Conservation (phyloP, 2,113 vertebrate genomes). For the Callipepla californica region DNA sequence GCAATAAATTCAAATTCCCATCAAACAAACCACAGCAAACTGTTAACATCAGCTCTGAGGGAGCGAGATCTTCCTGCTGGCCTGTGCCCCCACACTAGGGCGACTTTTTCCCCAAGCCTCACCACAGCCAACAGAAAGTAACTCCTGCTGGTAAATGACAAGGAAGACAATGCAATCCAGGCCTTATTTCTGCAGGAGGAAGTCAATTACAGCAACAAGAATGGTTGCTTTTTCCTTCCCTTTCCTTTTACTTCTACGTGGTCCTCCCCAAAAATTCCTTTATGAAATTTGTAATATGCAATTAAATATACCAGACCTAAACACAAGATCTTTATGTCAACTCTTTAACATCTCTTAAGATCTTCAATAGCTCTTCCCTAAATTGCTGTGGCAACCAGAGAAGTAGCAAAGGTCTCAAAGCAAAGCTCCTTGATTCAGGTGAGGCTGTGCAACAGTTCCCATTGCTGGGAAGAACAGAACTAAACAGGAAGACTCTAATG, state of each 20-base stretch:
- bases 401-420: neutral
- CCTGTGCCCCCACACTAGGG: neutral
- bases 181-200: neutral
- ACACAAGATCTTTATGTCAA: neutral
- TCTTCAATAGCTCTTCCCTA: neutral
- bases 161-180: neutral
- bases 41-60: neutral
- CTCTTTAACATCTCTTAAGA: neutral
- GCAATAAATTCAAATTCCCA: constrained; percentile 27
- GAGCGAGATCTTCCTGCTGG: neutral
- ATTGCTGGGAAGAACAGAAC: neutral
- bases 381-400: neutral
- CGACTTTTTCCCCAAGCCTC: neutral
- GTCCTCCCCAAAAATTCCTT: neutral
- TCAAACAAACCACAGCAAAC: neutral
- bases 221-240: neutral
- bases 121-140: neutral
- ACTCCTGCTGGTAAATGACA: neutral
- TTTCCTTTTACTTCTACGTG: neutral
- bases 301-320: neutral
- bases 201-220: neutral
- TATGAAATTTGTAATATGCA: neutral
- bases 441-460: neutral
- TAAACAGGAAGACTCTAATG: neutral
- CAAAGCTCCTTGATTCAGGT: neutral